phyloP scores from a whole-genome alignment of 2,888 invertebrate species.

The Atethmia centrago region DNA sequence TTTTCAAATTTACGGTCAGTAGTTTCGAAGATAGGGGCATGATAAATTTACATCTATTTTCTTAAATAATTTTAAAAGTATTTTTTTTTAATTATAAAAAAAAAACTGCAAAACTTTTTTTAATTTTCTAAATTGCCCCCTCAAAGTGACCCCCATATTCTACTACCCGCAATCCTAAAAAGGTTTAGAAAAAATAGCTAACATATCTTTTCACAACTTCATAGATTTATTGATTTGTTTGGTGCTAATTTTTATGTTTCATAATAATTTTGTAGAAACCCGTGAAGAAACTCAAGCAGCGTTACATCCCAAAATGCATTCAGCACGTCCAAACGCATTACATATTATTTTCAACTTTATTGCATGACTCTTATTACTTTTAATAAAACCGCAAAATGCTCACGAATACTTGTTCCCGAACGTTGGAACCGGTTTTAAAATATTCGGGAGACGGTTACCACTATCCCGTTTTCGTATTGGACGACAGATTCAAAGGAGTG shows the following conservation, averaged over 20 bases:
- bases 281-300: neutral
- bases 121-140: no score
- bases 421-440: conserved; percentile 65
- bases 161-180: no score
- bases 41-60: no score
- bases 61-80: no score
- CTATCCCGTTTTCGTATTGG: conserved; percentile 39
- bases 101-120: no score
- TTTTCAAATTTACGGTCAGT: no score
- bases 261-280: neutral
- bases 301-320: conserved; percentile 18
- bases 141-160: no score
- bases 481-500: neutral
- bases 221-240: neutral
- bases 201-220: neutral
- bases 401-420: conserved; percentile 50
- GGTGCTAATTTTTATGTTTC: neutral
- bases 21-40: no score
- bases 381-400: conserved; percentile 52
- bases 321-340: conserved; percentile 16
- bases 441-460: conserved; percentile 64
- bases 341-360: conserved; percentile 40
- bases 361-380: conserved; percentile 48
- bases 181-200: no score
- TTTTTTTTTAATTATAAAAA: no score